Evolutionary conservation across 2,797 vertebrate species (phyloP).

Genomic region (Neosilurus hyrtlii): DNA sequence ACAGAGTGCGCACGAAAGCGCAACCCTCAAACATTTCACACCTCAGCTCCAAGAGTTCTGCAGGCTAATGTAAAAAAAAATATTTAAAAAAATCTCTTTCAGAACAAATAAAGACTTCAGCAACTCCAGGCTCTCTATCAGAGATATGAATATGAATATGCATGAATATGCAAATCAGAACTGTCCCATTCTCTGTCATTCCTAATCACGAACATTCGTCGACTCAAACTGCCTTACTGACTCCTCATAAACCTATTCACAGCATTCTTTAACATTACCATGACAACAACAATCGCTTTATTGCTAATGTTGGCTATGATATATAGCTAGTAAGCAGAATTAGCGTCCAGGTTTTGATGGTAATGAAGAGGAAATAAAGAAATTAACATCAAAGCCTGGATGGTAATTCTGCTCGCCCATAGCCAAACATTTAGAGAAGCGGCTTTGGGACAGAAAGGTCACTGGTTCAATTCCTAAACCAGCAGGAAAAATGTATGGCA

Average conservation of each 20-base stretch:
- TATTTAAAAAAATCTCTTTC: conserved; percentile 7
- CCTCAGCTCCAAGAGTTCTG: background rate
- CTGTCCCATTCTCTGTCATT: background rate
- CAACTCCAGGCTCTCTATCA: background rate
- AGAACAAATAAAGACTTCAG: conserved; percentile 1
- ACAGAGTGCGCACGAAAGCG: background rate
- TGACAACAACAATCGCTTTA: background rate
- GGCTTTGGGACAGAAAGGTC: too few species aligned
- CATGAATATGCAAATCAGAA: conserved; percentile 3
- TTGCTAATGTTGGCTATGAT: too few species aligned
- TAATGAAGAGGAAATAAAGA: too few species aligned
- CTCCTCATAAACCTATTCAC: background rate
- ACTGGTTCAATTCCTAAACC: too few species aligned
- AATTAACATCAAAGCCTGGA: too few species aligned
- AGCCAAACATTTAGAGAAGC: too few species aligned
- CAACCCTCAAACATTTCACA: background rate
- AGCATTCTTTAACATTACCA: background rate
- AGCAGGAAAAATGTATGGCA: too few species aligned
- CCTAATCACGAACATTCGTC: too few species aligned
- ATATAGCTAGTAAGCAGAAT: too few species aligned
- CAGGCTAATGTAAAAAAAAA: background rate
- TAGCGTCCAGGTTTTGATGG: background rate
- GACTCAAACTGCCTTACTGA: too few species aligned
- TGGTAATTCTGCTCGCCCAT: too few species aligned
- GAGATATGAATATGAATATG: conserved; percentile 10